A percentile compares a stretch with the other conserved stretches of the same genome.
Evolutionary conservation across 2,113 vertebrate genomes (phyloP).

Genomic region (Cairina moschata): DNA sequence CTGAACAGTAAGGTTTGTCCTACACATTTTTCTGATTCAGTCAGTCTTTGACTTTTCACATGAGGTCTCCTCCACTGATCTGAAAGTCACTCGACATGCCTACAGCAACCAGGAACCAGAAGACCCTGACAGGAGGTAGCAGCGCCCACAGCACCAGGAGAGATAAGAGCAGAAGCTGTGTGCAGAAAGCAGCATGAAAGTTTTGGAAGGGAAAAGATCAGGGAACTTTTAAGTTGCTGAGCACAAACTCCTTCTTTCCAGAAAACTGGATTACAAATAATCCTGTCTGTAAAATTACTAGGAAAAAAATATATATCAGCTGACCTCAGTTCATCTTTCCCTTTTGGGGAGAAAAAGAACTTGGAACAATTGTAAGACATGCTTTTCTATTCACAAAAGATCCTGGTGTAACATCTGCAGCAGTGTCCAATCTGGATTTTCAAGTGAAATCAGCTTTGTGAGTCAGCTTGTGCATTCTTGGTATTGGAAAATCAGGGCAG

Average conservation of each 20-base stretch:
- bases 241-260: constrained; percentile 18
- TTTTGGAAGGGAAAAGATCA: not conserved
- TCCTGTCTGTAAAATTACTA: constrained; percentile 51
- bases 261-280: constrained; percentile 64
- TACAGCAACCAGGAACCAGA: not conserved
- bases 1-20: not conserved
- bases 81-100: not conserved
- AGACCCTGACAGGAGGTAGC: not conserved
- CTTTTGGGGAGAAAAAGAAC: constrained; percentile 23
- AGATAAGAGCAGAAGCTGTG: not conserved
- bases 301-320: not conserved
- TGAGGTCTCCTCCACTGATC: not conserved
- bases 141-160: not conserved
- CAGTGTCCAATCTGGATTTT: constrained; percentile 8
- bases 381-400: constrained; percentile 22
- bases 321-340: constrained; percentile 18
- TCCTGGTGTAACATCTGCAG: not conserved
- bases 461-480: not conserved
- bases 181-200: not conserved
- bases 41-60: not conserved
- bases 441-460: constrained; percentile 16
- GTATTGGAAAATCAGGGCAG: not conserved
- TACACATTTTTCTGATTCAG: not conserved
- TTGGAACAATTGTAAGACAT: constrained; percentile 7
- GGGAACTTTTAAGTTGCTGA: constrained; percentile 33